Evolutionary conservation across 2,113 vertebrate species (phyloP), one percentile per base, ranked within the genome.

Genomic region (Carassius gibelio): DNA sequence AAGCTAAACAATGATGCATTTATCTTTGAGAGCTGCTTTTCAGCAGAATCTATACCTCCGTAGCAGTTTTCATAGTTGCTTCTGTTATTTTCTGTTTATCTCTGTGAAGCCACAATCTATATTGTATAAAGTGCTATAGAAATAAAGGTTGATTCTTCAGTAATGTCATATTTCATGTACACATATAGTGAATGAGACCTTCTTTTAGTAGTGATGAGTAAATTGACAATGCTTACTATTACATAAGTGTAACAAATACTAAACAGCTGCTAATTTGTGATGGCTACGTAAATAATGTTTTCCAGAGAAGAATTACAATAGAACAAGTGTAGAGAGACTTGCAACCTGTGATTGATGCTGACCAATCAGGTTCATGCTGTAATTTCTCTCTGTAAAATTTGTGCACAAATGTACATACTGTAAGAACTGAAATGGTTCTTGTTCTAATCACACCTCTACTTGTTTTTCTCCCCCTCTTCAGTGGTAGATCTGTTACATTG

Each of bases 401-500:
- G 21, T 8, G 21, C 10, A 45, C 38, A 74, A 23, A n/a, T 1
- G 15, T 21, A 38, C 17, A 45, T 14, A 30, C 30, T 30, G 30
- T 30, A n/a, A 45, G 38, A 23, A 74, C 38, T 48, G 71, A 74
- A 4, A 8, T 59, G 57, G 19, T 59, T 61, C 21, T 19, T 55
- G 50, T 50, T 68, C 8, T 66, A 8, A 57, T 57, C 13, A 17
- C n/a, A 6, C 10, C 64, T 57, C 38, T 15, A 0, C 19, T 23
- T 26, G 2, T 8, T 30, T 34, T 7, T 36, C 21, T 78, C 11
- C 3, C 9, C 66, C 26, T 88, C 89, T 82, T 1, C 94, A 99
- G 98, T 96, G 50, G 95, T 99, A 52, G 98, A 99, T 93, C 94
- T 99, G 92, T 95, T 99, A 84, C 98, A 99, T 94, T 99, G 98